These are phyloP conservation scores for Amphilophus citrinellus DNA, from an alignment of 2,113 vertebrate species.

Conservation along the genomic window DNA sequence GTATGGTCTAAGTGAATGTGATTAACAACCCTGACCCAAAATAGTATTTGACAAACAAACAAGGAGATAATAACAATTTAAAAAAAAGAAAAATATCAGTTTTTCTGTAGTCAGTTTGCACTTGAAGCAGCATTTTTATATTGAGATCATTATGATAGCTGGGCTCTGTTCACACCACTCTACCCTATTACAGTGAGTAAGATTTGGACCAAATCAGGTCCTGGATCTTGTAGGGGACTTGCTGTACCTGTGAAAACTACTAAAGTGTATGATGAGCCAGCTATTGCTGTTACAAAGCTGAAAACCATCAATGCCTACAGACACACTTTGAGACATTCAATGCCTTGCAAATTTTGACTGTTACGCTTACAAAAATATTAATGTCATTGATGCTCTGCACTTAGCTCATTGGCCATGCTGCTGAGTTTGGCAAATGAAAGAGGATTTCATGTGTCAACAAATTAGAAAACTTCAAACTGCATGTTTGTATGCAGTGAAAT, in stretches of 20 bases:
- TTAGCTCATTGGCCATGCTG: conserved; percentile 43
- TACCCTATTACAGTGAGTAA: neutral
- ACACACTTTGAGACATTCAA: conserved; percentile 20
- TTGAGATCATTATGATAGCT: neutral
- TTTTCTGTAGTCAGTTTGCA: neutral
- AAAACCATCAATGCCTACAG: conserved; percentile 15
- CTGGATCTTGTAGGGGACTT: neutral
- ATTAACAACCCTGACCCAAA: neutral
- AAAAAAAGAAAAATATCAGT: neutral
- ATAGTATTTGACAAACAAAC: neutral
- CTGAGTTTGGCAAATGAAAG: conserved; percentile 63
- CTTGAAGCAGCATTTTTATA: neutral
- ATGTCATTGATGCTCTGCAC: conserved; percentile 42
- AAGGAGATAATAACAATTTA: neutral
- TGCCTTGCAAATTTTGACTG: conserved; percentile 27
- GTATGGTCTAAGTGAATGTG: neutral
- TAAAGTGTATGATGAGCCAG: neutral
- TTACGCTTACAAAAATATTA: conserved; percentile 39
- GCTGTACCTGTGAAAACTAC: neutral
- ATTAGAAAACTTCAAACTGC: conserved; percentile 15
- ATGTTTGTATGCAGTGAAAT: conserved; percentile 4
- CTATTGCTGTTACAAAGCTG: conserved; percentile 13
- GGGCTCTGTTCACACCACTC: neutral
- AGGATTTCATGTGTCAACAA: conserved; percentile 57
- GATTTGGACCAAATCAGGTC: neutral